Base-by-base conservation (phyloP, 2,113 vertebrate genomes). In the Geothlypis trichas region DNA sequence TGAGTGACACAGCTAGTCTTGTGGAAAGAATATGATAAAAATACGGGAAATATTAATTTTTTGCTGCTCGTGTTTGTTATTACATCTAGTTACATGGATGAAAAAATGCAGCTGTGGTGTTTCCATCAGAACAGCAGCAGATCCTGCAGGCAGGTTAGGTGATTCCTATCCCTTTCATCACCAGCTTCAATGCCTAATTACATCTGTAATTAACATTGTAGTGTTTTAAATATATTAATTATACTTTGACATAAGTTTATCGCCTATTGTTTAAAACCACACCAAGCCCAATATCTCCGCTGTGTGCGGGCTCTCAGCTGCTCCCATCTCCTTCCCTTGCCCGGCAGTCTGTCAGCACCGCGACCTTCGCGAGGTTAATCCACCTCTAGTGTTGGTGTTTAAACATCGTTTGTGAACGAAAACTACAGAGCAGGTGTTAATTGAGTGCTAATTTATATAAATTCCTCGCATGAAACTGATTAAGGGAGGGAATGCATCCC, bases 391-490 rank as follows among this genome's bases (percentile, higher is more conserved):
- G 61, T 17, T 92, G 71, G 69, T 41, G 23, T 58, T 75, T 54
- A 67, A 85, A 82, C 67, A 65, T 16, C 5, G 1, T 31, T 84
- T 71, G 75, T 27, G 77, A 82, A 15, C 51, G 27, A 26, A 74
- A 58, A 71, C 76, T 88, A 27, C 33, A 2, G 7, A 72, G 49
- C 67, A 69, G 62, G 82, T 83, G 95, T 62, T 96, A 95, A 96
- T 39, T 94, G 91, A 80, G 80, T 11, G 81, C 67, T 77, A 93
- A 96, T 96, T 94, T 85, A 78, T 93, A 85, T 51, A 69, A 94
- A 93, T 90, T 85, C 67, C 27, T 86, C 3, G 0, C n/a, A 4
- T 28, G 54, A 35, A 75, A 71, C 44, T 24, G 46, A 37, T 82
- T 57, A 58, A 58, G 63, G 66, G 31, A 82, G 37, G 71, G 44